Percentiles rank a stretch among this genome's conserved stretches.
These are phyloP conservation scores for Sympetrum striolatum DNA, from an alignment of 2,888 invertebrate genomes.

Conservation along the genomic window DNA sequence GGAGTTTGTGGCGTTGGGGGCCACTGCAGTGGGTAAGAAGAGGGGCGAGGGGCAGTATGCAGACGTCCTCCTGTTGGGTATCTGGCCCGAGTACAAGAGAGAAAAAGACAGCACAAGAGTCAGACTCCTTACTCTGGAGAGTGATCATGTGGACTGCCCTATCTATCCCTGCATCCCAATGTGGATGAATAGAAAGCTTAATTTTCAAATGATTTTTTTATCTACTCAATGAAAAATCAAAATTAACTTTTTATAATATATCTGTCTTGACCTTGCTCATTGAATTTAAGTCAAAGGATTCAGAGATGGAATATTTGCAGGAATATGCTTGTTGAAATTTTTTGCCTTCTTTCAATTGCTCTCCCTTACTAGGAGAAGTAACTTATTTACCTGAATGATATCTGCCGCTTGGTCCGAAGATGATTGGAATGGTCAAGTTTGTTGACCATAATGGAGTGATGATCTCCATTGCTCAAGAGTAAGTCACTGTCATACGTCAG, in stretches of 20 bases:
- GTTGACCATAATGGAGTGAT: not conserved
- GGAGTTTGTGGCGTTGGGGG: not conserved
- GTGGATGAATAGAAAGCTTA: too few relatives aligned
- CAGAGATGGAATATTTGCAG: too few relatives aligned
- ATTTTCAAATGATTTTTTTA: too few relatives aligned
- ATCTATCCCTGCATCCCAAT: too few relatives aligned
- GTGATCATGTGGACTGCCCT: too few relatives aligned
- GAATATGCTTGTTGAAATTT: too few relatives aligned
- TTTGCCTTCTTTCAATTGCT: not conserved
- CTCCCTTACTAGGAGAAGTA: not conserved
- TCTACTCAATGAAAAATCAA: too few relatives aligned
- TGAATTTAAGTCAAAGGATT: too few relatives aligned
- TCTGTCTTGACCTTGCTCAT: too few relatives aligned
- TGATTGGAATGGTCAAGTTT: not conserved
- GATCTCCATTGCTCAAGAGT: not conserved
- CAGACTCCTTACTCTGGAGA: not conserved
- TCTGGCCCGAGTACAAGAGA: slow-evolving; percentile 27
- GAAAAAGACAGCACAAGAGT: slow-evolving; percentile 10
- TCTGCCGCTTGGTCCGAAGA: slow-evolving; percentile 24
- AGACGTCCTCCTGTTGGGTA: slow-evolving; percentile 22
- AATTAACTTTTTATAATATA: too few relatives aligned
- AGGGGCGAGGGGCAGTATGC: slow-evolving; percentile 18
- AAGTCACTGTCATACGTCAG: not conserved
- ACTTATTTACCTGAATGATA: slow-evolving; percentile 18
- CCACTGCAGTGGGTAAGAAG: slow-evolving; percentile 4